A percentile compares a stretch with the other conserved stretches of the same genome.
phyloP scores from a whole-genome alignment of 1,140 invertebrate species.

The Ceratoteleas bidentatus region DNA sequence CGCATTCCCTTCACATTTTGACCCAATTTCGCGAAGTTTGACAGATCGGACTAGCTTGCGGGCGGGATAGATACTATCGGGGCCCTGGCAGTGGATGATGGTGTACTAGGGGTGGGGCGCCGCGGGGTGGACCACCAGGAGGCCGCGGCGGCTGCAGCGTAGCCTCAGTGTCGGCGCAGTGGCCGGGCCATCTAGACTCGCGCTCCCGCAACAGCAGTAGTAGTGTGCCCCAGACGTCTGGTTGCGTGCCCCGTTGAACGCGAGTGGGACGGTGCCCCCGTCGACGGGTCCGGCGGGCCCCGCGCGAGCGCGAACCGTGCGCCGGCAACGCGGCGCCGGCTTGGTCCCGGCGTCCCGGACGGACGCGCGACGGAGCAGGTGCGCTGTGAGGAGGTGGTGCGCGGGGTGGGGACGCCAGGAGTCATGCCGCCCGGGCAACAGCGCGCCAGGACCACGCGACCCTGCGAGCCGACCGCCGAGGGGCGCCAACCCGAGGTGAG shows the following conservation, averaged over 20 bases:
- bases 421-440: constrained; percentile 80
- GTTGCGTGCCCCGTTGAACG: not conserved
- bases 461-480: constrained; percentile 53
- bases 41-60: too few species aligned
- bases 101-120: constrained; percentile 32
- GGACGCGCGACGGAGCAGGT: constrained; percentile 2
- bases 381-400: constrained; percentile 14
- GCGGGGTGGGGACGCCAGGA: constrained; percentile 61
- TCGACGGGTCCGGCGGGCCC: constrained; percentile 4
- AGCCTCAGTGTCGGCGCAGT: constrained; percentile 81
- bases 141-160: constrained; percentile 80
- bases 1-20: too few species aligned
- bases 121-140: constrained; percentile 74
- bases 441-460: constrained; percentile 72
- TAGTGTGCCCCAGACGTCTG: constrained; percentile 19
- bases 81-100: too few species aligned
- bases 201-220: constrained; percentile 64
- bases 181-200: constrained; percentile 81
- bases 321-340: not conserved
- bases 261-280: not conserved
- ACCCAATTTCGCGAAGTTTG: too few species aligned
- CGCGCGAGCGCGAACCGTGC: not conserved
- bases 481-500: constrained; percentile 69
- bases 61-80: too few species aligned
- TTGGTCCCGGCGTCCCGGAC: constrained; percentile 2